Base-by-base conservation (phyloP, 2,888 invertebrate species). In the Eucera pruinosa region DNA sequence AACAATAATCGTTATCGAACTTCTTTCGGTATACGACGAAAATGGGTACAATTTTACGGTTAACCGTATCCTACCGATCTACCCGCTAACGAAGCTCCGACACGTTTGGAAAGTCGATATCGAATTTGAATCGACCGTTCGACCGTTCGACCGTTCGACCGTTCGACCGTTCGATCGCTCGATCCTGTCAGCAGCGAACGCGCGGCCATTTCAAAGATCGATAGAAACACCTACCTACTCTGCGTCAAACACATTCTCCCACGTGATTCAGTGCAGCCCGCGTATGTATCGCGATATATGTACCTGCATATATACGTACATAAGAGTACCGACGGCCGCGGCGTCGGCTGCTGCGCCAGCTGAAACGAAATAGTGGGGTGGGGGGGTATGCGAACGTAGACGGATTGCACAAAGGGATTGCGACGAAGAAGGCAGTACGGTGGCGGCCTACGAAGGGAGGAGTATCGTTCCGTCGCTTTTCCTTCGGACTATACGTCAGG, bases 331-430 rank as follows among this genome's bases (percentile, higher is more conserved):
- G 48, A 30, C 48, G 30, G 30, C 20, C 55, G 69, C 66, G 52
- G 48, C 62, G 74, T 72, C 78, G 80, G 80, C 78, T 80, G 73
- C 78, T 80, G 74, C 69, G 80, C 80, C 78, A 80, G 80, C 79
- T 74, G 80, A 78, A 72, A 50, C 41, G 50, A 18, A 55, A 65
- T 57, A 30, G 79, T 45, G 65, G 78, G 78, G 74, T 65, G 52
- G 65, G 78, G 78, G 74, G 69, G 52, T 48, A 57, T 39, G 72
- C 65, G 78, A 68, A 76, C 64, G 41, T 62, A 67, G 67, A 55
- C 60, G 50, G 54, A 65, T 45, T 60, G 61, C 43, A 27, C 58
- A 64, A 50, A 62, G 74, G 65, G 69, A 66, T 41, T 36, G 65
- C 54, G 50, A 55, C 54, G 75, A 41, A 75, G 68, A 71, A 71